phyloP scores from a whole-genome alignment of 2,888 invertebrate genomes.

The Andrena praecox region DNA sequence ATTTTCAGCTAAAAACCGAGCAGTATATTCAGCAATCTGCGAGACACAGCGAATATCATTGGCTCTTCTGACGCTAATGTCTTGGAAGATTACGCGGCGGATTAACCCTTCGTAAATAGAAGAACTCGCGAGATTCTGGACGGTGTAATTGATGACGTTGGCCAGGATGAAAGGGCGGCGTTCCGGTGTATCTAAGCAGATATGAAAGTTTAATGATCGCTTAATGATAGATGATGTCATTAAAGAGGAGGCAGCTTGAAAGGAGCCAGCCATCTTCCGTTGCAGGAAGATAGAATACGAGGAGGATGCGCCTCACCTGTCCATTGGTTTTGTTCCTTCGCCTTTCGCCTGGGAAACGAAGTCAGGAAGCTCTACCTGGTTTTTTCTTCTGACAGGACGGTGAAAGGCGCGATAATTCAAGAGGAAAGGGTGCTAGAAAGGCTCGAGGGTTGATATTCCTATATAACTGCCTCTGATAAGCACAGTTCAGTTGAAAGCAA shows the following conservation, averaged over 20 bases:
- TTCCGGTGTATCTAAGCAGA: constrained; percentile 45
- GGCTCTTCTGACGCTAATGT: constrained; percentile 50
- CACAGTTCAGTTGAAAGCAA: neutral
- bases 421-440: neutral
- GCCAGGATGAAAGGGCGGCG: constrained; percentile 29
- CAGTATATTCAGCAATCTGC: constrained; percentile 51
- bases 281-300: neutral
- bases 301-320: constrained; percentile 4
- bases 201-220: constrained; percentile 60
- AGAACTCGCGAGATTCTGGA: constrained; percentile 46
- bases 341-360: constrained; percentile 3
- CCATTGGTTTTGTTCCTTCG: constrained; percentile 8
- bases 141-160: constrained; percentile 45
- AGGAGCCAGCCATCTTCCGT: constrained; percentile 23
- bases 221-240: constrained; percentile 58
- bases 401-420: neutral
- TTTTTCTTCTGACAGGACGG: neutral
- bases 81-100: constrained; percentile 51
- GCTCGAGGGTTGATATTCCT: no score
- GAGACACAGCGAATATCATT: constrained; percentile 49
- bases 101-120: constrained; percentile 56
- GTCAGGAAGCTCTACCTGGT: constrained; percentile 7
- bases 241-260: constrained; percentile 29
- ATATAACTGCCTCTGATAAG: no score
- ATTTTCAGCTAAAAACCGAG: neutral